Percentiles rank a stretch among this genome's conserved stretches.
These are phyloP conservation scores for Graphium colonna DNA, from an alignment of 2,888 invertebrate genomes.

Conservation along the genomic window DNA sequence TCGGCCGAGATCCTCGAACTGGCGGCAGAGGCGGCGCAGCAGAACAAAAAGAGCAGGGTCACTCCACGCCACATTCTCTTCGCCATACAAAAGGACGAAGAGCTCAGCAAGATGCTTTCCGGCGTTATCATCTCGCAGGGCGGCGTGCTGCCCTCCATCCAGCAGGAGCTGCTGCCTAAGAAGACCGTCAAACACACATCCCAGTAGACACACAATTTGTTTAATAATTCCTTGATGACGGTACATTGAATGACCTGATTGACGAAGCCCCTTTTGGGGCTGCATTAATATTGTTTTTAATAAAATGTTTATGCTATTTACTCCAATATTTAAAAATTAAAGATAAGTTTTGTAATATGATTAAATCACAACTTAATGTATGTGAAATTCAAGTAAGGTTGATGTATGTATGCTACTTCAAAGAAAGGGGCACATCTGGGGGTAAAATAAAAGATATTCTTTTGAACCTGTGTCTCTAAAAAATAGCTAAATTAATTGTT, in stretches of 20 bases:
- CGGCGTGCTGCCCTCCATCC: constrained; percentile 52
- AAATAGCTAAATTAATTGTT: too few relatives aligned
- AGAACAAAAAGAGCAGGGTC: constrained; percentile 82
- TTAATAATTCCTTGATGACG: constrained; percentile 23
- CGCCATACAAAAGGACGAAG: constrained; percentile 58
- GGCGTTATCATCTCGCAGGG: constrained; percentile 52
- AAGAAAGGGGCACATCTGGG: too few relatives aligned
- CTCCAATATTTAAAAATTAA: too few relatives aligned
- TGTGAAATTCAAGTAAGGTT: too few relatives aligned
- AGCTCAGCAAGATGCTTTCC: constrained; percentile 46
- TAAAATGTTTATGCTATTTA: too few relatives aligned
- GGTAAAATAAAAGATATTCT: too few relatives aligned
- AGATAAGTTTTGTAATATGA: too few relatives aligned
- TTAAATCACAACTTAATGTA: too few relatives aligned
- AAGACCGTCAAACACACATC: constrained; percentile 43
- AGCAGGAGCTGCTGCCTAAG: constrained; percentile 51
- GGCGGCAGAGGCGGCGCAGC: constrained; percentile 81
- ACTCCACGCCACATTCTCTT: constrained; percentile 50
- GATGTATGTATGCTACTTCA: too few relatives aligned
- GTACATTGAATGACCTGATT: constrained; percentile 26
- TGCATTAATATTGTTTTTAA: too few relatives aligned
- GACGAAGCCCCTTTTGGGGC: constrained; percentile 49
- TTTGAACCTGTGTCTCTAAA: too few relatives aligned
- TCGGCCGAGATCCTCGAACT: constrained; percentile 85
- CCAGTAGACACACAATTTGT: too few relatives aligned